Conservation (phyloP, 2,113 vertebrate species). For the Hemiprocne comata region DNA sequence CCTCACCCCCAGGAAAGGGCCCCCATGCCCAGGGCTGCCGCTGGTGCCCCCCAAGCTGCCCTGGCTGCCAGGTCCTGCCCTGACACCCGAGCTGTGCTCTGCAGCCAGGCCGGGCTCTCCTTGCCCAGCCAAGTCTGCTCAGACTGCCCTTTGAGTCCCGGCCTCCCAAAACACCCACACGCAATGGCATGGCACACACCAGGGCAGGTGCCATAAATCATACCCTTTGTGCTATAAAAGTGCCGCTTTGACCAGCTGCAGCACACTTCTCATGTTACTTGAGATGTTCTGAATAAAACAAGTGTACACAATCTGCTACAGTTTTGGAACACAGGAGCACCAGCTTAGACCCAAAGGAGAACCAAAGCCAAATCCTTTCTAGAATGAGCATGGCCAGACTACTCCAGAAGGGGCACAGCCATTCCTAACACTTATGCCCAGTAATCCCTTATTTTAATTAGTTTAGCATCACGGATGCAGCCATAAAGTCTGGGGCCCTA, state of each 20-base stretch:
- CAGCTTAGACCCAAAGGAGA: not conserved
- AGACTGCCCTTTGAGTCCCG: accelerated
- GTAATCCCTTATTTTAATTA: not conserved
- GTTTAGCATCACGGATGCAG: not conserved
- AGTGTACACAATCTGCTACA: not conserved
- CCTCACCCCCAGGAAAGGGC: no score
- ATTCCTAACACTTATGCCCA: not conserved
- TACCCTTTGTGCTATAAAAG: not conserved
- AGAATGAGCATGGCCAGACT: accelerated
- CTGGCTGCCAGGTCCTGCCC: not conserved
- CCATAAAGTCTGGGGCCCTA: not conserved
- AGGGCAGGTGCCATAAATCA: not conserved
- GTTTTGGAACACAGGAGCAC: not conserved
- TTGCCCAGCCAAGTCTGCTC: no score
- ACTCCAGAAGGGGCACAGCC: not conserved
- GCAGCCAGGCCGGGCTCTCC: no score
- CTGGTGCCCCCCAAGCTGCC: accelerated
- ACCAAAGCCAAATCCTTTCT: not conserved
- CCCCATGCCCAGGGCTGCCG: not conserved
- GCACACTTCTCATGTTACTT: not conserved
- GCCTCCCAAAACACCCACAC: not conserved
- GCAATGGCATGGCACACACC: not conserved
- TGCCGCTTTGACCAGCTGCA: not conserved
- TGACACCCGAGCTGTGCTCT: no score
- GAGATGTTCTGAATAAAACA: not conserved